Evolutionary conservation across 2,888 invertebrate species (phyloP).

Genomic region (Eristalis arbustorum): DNA sequence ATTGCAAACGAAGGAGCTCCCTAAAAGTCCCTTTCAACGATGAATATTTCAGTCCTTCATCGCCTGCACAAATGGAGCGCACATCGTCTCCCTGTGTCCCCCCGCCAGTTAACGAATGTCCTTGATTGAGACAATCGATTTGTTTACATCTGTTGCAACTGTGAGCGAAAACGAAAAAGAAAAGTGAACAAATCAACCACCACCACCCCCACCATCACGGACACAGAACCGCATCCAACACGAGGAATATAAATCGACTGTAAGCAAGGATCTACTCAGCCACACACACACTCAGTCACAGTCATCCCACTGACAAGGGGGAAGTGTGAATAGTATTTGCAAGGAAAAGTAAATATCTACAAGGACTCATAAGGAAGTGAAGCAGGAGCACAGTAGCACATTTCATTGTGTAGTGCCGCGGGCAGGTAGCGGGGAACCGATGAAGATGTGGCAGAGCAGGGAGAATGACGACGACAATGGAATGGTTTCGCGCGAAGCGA

Average conservation of each 20-base stretch:
- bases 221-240: background rate
- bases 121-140: constrained; percentile 48
- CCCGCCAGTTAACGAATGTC: constrained; percentile 23
- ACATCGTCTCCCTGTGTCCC: background rate
- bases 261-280: background rate
- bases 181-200: background rate
- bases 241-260: background rate
- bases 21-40: background rate
- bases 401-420: background rate
- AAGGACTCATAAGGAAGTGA: constrained; percentile 24
- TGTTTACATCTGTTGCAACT: constrained; percentile 51
- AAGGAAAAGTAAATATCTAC: constrained; percentile 3
- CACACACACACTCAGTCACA: background rate
- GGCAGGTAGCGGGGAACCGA: background rate
- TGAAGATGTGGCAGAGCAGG: background rate
- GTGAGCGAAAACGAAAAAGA: background rate
- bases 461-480: constrained; percentile 24
- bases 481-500: constrained; percentile 17
- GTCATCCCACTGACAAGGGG: too few species aligned
- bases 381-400: background rate
- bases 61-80: background rate
- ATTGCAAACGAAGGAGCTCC: background rate
- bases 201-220: background rate
- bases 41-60: constrained; percentile 2
- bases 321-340: background rate